Percentiles rank a stretch among this genome's conserved stretches.
These are phyloP conservation scores for Scaptodrosophila lebanonensis DNA, from an alignment of 1,140 invertebrate species.

Conservation along the genomic window DNA sequence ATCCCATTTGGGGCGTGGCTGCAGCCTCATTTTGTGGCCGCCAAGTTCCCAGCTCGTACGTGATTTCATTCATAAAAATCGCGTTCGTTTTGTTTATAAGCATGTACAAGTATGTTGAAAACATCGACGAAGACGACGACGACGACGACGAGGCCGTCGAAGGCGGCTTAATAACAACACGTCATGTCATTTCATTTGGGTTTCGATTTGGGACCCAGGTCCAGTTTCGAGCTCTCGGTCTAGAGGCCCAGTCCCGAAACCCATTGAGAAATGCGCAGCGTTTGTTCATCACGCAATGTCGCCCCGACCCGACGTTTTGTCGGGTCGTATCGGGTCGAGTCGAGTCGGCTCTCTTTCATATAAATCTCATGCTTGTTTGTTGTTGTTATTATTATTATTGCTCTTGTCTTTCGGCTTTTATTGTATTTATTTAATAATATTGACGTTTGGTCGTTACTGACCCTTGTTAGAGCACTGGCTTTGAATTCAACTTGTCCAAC, in stretches of 20 bases:
- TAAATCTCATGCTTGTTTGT: constrained; percentile 5
- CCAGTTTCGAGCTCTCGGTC: neutral
- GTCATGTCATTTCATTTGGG: constrained; percentile 63
- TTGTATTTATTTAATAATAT: constrained; percentile 62
- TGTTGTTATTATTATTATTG: constrained; percentile 11
- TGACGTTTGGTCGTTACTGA: constrained; percentile 51
- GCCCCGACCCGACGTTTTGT: constrained; percentile 25
- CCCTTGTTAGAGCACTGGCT: constrained; percentile 48
- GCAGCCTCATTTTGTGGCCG: constrained; percentile 1
- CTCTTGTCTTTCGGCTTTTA: too few relatives aligned
- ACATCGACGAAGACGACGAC: too few relatives aligned
- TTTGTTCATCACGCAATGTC: constrained; percentile 65
- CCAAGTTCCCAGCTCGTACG: neutral
- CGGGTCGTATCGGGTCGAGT: constrained; percentile 28
- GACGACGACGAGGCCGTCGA: too few relatives aligned
- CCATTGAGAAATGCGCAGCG: constrained; percentile 53
- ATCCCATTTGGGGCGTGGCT: constrained; percentile 21
- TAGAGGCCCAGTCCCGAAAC: constrained; percentile 12
- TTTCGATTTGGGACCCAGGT: constrained; percentile 25
- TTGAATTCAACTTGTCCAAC: constrained; percentile 21
- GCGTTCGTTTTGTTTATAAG: constrained; percentile 30
- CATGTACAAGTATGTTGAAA: too few relatives aligned
- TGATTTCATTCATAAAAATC: constrained; percentile 64
- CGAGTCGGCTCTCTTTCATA: constrained; percentile 59
- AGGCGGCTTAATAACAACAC: constrained; percentile 65